phyloP scores from a whole-genome alignment of 37 sponge, comb jelly and placozoan species.

The Ianthella basta region DNA sequence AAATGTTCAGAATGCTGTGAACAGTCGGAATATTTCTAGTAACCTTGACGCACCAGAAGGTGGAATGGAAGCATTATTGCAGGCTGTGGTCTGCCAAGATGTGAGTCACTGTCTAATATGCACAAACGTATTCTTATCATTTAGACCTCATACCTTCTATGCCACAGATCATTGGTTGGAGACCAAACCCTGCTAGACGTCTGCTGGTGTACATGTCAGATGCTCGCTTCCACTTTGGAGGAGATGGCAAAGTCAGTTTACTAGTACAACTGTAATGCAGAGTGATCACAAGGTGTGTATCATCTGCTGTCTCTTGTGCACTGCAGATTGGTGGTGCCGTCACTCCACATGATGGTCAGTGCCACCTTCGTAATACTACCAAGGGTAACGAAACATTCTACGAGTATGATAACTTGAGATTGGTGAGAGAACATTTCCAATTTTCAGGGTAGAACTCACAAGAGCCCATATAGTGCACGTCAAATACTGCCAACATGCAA shows the following conservation, averaged over 20 bases:
- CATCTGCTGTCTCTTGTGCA: too few relatives aligned
- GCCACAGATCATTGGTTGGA: constrained; percentile 90
- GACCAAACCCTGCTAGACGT: constrained; percentile 69
- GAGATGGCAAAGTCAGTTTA: constrained; percentile 96
- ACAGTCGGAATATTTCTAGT: constrained; percentile 66
- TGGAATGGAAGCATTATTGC: constrained; percentile 90
- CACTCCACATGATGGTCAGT: constrained; percentile 41
- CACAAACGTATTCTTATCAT: background rate
- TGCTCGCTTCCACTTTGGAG: constrained; percentile 93
- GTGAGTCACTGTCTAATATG: constrained; percentile 26
- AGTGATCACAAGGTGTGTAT: too few relatives aligned
- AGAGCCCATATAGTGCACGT: too few relatives aligned
- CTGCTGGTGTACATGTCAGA: constrained; percentile 87
- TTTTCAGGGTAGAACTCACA: too few relatives aligned
- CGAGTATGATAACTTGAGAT: constrained; percentile 14
- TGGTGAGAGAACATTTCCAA: too few relatives aligned
- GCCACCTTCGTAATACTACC: constrained; percentile 17
- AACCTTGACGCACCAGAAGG: constrained; percentile 91
- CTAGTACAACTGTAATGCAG: too few relatives aligned
- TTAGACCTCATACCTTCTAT: background rate
- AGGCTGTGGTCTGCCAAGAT: constrained; percentile 73
- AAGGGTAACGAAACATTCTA: background rate
- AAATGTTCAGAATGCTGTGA: constrained; percentile 37
- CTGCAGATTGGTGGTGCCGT: constrained; percentile 39
- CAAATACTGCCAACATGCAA: too few relatives aligned